Evolutionary conservation across 2,113 vertebrate species (phyloP), one percentile per base, ranked within the genome.

Genomic region (Camelus dromedarius): DNA sequence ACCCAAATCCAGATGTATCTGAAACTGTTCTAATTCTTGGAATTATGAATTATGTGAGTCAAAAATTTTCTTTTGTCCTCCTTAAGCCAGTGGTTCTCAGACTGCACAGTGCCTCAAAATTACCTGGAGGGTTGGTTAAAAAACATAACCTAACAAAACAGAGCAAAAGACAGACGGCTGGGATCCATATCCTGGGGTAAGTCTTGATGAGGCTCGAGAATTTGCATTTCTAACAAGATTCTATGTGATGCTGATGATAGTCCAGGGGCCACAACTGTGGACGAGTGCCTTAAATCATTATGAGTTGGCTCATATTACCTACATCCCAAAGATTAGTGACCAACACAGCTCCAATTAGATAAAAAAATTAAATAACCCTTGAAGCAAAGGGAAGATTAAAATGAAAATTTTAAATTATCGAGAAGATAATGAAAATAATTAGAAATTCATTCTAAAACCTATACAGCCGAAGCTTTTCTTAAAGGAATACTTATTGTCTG

Each of bases 371-470:
- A 91, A 80, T 20, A 84, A 87, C 16, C 8, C 76, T 96, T 83
- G 62, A 88, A 70, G n/a, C 75, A 87, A 75, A 85, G 38, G 50
- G 26, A 93, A 93, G 66, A 81, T 86, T 66, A 70, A 75, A 86
- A 91, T 24, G 62, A 56, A 54, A 81, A 76, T 15, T 87, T 88
- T 38, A 70, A 87, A 62, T 88, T 58, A 64, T 38, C 24, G 76
- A 48, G 72, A 79, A 86, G 93, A 80, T 67, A 83, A 83, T 35
- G 26, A 91, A 79, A 86, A 64, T 58, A 85, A 90, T 58, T 81
- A 96, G 48, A 87, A 76, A 67, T 76, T 82, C 42, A 82, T 62
- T 88, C 24, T n/a, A 46, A 87, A 93, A 66, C 10, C 30, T 50
- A 18, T 46, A 14, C 16, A 82, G 83, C 15, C 81, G 70, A 50